Base-by-base conservation (phyloP, 2,888 invertebrate genomes). In the Crossocerus cetratus region DNA sequence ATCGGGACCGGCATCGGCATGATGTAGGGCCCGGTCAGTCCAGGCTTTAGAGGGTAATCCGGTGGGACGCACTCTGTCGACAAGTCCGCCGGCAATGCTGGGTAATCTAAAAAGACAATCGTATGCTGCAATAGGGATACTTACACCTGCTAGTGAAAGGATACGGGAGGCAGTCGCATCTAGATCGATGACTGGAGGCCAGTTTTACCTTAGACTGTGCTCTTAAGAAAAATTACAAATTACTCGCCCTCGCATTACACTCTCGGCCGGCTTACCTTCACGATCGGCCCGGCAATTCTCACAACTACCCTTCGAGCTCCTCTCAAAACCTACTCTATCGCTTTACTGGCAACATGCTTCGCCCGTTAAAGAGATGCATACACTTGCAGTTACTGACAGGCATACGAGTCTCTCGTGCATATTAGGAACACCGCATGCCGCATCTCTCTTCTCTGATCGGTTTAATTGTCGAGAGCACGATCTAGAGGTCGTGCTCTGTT, bases 1-100 rank as follows among this genome's bases (percentile, higher is more conserved):
- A 96, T 95, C 3, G 96, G 96, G 82, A 96, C 93, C 72, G 93
- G 92, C 89, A 90, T 88, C 62, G 90, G 90, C 90, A 90, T 89
- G 69, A 90, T 86, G 75, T 87, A 89, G 2, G 90, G 87, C 21
- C 88, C 89, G 2, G 87, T 87, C 22, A 88, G 72, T 16, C 89
- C 89, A 21, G 89, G 87, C 72, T 90, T 89, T 63, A 86, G 42
- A 5, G 88, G 82, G 76, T 86, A 86, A 70, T 89, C 89, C 65
- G 83, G 77, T 64, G 85, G 77, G 72, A 84, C 82, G 89, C 89
- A 89, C 32, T 89, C 89, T 18, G 83, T 76, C 21, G 86, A 76
- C 44, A 87, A 78, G 72, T 89, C 89, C 32, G 82, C 74, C 16
- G 87, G 84, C 70, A 86, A 76, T 69, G 86, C 84, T 82, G 89